phyloP scores from a whole-genome alignment of 2,797 vertebrate species.

The Meda fulgida region DNA sequence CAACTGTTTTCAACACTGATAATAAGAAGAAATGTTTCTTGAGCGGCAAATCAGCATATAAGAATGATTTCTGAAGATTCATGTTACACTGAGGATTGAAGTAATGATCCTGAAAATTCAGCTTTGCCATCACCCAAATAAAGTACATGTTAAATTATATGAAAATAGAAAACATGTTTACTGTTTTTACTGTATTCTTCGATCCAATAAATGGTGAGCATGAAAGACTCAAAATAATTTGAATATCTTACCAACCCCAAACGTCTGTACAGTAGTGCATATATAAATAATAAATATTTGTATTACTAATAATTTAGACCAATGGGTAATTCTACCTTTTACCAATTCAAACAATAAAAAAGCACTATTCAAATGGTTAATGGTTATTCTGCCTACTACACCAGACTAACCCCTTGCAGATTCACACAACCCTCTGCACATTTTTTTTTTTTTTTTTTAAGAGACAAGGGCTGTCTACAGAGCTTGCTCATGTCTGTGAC shows the following conservation, averaged over 20 bases:
- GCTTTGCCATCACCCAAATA: background rate
- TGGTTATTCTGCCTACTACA: background rate
- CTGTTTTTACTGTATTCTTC: background rate
- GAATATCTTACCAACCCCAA: background rate
- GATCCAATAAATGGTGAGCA: background rate
- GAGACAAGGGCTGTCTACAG: constrained; percentile 11
- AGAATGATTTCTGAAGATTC: background rate
- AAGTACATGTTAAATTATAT: background rate
- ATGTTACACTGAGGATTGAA: background rate
- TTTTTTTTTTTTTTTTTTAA: background rate
- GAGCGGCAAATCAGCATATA: background rate
- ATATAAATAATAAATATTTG: background rate
- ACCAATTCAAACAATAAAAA: too few species aligned
- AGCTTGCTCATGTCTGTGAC: constrained; percentile 29
- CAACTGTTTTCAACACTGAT: background rate
- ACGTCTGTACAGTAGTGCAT: background rate
- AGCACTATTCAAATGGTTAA: background rate
- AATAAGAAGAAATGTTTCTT: background rate
- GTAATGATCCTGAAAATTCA: background rate
- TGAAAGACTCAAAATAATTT: background rate
- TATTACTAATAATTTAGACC: background rate
- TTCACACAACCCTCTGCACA: background rate
- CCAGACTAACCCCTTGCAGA: background rate
- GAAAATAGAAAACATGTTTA: background rate
- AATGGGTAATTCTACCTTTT: background rate